Percentiles rank a stretch among this genome's conserved stretches.
phyloP scores from a whole-genome alignment of 2,797 vertebrate genomes.

The Alectoris magna region DNA sequence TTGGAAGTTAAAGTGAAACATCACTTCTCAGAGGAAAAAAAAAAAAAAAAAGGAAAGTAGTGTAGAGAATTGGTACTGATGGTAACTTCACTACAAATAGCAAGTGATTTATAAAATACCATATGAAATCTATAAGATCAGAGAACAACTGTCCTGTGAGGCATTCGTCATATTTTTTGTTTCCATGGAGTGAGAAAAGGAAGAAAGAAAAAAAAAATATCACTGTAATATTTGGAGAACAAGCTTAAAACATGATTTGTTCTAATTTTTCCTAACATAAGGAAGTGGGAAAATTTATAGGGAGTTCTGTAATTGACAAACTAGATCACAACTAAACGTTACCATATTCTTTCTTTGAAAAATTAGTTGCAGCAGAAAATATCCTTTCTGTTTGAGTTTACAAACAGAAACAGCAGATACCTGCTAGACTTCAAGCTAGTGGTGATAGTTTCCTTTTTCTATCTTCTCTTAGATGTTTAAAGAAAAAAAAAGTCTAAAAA shows the following conservation, averaged over 20 bases:
- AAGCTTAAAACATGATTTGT: neutral
- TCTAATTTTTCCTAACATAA: neutral
- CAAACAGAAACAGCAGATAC: neutral
- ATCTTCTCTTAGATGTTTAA: no score
- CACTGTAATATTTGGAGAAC: neutral
- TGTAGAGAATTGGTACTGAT: neutral
- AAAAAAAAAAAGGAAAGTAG: neutral
- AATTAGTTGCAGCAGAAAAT: neutral
- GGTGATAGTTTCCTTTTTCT: neutral
- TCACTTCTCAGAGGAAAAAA: neutral
- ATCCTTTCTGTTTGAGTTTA: neutral
- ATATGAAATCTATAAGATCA: neutral
- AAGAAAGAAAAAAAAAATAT: neutral
- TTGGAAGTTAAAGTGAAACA: neutral
- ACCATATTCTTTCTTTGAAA: neutral
- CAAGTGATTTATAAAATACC: neutral
- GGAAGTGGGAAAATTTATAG: neutral
- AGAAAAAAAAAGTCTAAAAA: neutral
- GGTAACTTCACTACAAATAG: neutral
- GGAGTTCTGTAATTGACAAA: neutral
- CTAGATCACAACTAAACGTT: neutral
- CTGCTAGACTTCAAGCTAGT: neutral
- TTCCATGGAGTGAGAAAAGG: neutral
- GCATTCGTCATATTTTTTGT: rapidly evolving
- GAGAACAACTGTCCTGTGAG: neutral